Evolutionary conservation across 2,797 vertebrate species (phyloP).

Genomic region (Sylvilagus floridanus): DNA sequence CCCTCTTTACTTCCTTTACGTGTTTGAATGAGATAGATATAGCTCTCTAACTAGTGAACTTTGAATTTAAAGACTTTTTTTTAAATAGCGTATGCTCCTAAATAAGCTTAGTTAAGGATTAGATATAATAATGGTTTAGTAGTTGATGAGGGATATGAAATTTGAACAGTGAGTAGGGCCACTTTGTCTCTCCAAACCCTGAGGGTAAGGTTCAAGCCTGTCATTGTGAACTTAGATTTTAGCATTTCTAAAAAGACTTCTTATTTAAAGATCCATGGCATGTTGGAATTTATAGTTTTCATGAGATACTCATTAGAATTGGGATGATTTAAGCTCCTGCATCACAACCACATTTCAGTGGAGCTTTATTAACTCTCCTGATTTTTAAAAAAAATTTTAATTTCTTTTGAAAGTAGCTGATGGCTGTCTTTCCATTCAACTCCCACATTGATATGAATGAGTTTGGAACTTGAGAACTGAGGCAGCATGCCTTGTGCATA

Average conservation of each 20-base stretch:
- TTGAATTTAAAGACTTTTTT: slow-evolving; percentile 52
- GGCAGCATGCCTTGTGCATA: background rate
- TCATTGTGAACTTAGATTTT: slow-evolving; percentile 32
- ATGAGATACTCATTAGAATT: background rate
- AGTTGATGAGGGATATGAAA: background rate
- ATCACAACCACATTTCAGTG: background rate
- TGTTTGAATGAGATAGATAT: slow-evolving; percentile 29
- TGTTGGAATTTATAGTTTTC: slow-evolving; percentile 10
- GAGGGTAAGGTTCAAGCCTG: background rate
- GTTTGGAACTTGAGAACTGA: background rate
- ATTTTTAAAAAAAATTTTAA: slow-evolving; percentile 28
- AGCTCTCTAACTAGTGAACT: background rate
- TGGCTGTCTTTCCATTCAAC: background rate
- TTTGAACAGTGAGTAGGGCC: background rate
- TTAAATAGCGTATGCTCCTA: slow-evolving; percentile 22
- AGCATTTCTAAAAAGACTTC: background rate
- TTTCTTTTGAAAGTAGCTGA: slow-evolving; percentile 21
- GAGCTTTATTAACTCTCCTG: slow-evolving; percentile 8
- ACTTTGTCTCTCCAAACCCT: background rate
- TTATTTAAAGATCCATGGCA: background rate
- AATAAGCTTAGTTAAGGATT: slow-evolving; percentile 16
- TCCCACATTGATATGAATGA: background rate
- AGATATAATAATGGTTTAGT: slow-evolving; percentile 14
- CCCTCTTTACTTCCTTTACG: background rate
- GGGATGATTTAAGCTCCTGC: background rate